Evolutionary conservation across 2,797 vertebrate species (phyloP), one percentile per base, ranked within the genome.

Genomic region (Melanotaenia maccullochi): DNA sequence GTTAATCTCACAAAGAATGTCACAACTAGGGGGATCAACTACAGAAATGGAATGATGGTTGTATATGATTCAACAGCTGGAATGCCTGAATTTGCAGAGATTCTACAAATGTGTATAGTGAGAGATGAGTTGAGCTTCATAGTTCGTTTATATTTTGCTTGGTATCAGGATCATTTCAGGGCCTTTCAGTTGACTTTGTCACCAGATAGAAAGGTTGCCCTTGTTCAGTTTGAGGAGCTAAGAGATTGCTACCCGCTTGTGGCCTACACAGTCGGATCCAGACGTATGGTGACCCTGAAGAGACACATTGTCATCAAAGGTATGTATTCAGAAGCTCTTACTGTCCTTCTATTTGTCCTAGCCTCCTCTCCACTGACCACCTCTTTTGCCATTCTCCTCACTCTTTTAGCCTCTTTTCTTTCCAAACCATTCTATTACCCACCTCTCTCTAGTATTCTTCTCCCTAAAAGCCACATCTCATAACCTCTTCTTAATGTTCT

Each of bases 221-320:
- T 36, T 36, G 57, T 59, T 59, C 57, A 36, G n/a, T 5, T 59
- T 36, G 18, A 36, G 32, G 32, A 59, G 32, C 57, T 59, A 20
- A 59, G 2, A 59, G 18, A 59, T 36, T 59, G 20, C 57, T 59
- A 36, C 3, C 57, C 57, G 36, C 20, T 59, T 33, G 57, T 59
- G 57, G 57, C 18, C 57, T 59, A 59, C 18, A 59, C 57, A 59
- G 57, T 59, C 32, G 20, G 57, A 22, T 59, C 57, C 32, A 59
- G 20, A 36, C 24, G 24, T 36, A 59, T 56, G 54, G 54, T 36
- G 32, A 25, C 24, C 30, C 57, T 59, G 57, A 59, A 59, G 33
- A 59, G 57, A 59, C 24, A 59, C 57, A 59, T 59, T 20, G 24
- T 59, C 33, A 59, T 59, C n/a, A 59, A 22, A 36, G 57, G 57